These are phyloP conservation scores for Cyprinus carpio DNA, from an alignment of 2,113 vertebrate genomes.

Conservation along the genomic window DNA sequence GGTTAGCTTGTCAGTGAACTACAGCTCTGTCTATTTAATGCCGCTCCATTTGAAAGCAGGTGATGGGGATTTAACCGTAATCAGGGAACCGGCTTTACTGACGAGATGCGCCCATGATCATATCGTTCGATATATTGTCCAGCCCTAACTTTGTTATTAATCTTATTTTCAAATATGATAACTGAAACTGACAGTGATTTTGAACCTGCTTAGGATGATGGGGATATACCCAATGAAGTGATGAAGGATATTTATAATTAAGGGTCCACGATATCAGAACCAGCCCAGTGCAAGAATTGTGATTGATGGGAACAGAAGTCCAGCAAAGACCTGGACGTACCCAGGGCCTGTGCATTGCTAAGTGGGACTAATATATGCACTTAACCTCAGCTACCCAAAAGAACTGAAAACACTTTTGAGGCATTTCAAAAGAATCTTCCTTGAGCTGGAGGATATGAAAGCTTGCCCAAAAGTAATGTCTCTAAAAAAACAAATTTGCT, in stretches of 20 bases:
- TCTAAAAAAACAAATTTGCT: slow-evolving; percentile 32
- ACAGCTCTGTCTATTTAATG: too few relatives aligned
- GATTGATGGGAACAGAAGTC: slow-evolving; percentile 47
- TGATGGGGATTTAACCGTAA: too few relatives aligned
- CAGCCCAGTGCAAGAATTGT: slow-evolving; percentile 42
- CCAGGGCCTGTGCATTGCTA: slow-evolving; percentile 50
- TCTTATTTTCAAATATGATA: too few relatives aligned
- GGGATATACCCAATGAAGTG: slow-evolving; percentile 33
- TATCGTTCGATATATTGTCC: too few relatives aligned
- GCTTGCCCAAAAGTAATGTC: slow-evolving; percentile 36
- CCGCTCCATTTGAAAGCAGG: too few relatives aligned
- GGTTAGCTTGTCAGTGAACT: too few relatives aligned
- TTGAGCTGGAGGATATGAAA: slow-evolving; percentile 47
- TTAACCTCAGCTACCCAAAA: slow-evolving; percentile 50
- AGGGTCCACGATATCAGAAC: slow-evolving; percentile 41
- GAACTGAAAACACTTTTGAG: slow-evolving; percentile 48
- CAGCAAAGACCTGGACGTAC: slow-evolving; percentile 32
- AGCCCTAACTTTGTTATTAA: too few relatives aligned
- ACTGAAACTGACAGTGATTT: not conserved
- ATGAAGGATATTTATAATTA: slow-evolving; percentile 41
- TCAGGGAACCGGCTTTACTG: too few relatives aligned
- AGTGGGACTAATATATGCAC: slow-evolving; percentile 52
- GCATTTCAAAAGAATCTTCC: slow-evolving; percentile 48
- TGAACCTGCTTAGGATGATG: slow-evolving; percentile 32
- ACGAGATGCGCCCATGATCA: too few relatives aligned